A percentile compares a stretch with the other conserved stretches of the same genome.
Conservation (phyloP, 2,113 vertebrate genomes). For the Serilophus lunatus region DNA sequence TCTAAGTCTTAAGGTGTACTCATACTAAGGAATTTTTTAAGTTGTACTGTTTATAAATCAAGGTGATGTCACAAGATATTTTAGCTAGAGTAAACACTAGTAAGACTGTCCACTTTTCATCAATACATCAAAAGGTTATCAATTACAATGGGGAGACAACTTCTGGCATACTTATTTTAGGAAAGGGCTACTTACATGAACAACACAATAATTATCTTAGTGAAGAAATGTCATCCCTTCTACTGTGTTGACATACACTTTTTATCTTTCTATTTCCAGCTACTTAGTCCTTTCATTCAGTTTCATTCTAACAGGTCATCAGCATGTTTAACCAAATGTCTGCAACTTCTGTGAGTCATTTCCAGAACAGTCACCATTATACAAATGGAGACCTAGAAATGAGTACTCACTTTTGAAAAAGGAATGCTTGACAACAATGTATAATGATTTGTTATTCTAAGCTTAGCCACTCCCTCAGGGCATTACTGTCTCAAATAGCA, state of each 20-base stretch:
- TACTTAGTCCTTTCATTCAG: neutral
- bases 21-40: neutral
- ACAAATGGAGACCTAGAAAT: neutral
- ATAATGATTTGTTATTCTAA: neutral
- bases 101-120: neutral
- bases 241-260: neutral
- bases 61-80: neutral
- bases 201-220: neutral
- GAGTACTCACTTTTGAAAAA: neutral
- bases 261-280: neutral
- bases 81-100: neutral
- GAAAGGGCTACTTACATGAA: neutral
- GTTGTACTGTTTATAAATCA: neutral
- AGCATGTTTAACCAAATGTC: neutral
- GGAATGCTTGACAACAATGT: neutral
- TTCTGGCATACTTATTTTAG: neutral
- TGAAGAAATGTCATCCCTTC: neutral
- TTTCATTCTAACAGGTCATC: neutral
- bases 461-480: neutral
- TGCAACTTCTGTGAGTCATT: neutral
- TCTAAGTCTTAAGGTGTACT: neutral
- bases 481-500: neutral
- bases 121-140: neutral
- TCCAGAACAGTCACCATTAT: neutral
- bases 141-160: neutral